Percentiles rank a stretch among this genome's conserved stretches.
These are phyloP conservation scores for Epiblema foenella DNA, from an alignment of 2,888 invertebrate species.

Conservation along the genomic window DNA sequence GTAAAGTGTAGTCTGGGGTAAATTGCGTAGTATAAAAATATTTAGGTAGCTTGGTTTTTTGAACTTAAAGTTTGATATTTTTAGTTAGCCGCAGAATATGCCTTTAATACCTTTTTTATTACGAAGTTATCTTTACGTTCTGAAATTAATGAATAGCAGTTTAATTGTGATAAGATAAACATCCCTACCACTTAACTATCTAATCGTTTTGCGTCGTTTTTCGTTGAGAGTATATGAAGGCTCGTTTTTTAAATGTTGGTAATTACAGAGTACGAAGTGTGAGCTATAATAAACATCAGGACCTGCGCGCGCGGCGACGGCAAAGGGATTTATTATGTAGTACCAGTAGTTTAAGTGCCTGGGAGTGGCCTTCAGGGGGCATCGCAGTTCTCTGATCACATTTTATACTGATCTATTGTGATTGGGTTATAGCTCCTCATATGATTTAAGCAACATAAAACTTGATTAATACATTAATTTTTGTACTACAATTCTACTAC, in stretches of 20 bases:
- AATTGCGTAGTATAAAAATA: slow-evolving; percentile 18
- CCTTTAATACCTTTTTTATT: background rate
- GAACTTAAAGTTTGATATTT: background rate
- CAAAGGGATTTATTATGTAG: slow-evolving; percentile 64
- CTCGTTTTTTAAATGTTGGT: slow-evolving; percentile 18
- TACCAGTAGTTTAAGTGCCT: slow-evolving; percentile 57
- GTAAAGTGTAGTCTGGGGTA: slow-evolving; percentile 10
- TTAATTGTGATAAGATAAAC: background rate
- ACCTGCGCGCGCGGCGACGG: slow-evolving; percentile 52
- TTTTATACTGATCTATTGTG: slow-evolving; percentile 42
- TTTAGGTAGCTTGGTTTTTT: slow-evolving; percentile 3
- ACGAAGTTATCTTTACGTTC: background rate
- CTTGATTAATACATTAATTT: background rate
- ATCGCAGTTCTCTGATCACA: slow-evolving; percentile 42
- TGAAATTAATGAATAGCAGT: background rate
- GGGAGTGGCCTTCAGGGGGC: slow-evolving; percentile 56
- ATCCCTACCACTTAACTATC: background rate
- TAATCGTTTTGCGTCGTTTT: background rate
- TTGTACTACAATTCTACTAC: background rate
- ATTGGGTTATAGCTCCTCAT: slow-evolving; percentile 28
- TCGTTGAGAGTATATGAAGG: slow-evolving; percentile 6
- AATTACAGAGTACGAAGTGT: slow-evolving; percentile 34
- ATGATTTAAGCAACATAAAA: slow-evolving; percentile 6
- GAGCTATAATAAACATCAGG: slow-evolving; percentile 60
- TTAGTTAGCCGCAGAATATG: background rate